A percentile compares a stretch with the other conserved stretches of the same genome.
Evolutionary conservation across 2,888 invertebrate genomes (phyloP).

Genomic region (Mesoligia furuncula): DNA sequence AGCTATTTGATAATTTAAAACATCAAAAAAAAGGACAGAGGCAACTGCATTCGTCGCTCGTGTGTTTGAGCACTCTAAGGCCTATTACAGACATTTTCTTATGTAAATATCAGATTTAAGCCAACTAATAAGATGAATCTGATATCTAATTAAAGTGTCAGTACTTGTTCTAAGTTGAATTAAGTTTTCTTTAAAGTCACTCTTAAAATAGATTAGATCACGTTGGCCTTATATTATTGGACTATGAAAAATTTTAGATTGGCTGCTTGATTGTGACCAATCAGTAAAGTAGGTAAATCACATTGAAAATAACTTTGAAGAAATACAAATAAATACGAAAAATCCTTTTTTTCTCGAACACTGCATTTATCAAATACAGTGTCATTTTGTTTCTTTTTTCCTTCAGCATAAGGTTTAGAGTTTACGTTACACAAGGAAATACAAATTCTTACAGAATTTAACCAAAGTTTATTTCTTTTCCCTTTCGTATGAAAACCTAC

Average conservation of each 20-base stretch:
- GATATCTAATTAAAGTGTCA: too few relatives aligned
- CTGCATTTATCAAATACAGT: not conserved
- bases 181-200: too few relatives aligned
- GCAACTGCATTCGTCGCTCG: too few relatives aligned
- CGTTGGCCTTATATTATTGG: conserved; percentile 35
- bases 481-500: not conserved
- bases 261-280: conserved; percentile 15
- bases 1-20: too few relatives aligned
- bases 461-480: not conserved
- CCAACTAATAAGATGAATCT: too few relatives aligned
- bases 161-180: too few relatives aligned
- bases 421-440: not conserved
- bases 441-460: too few relatives aligned
- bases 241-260: conserved; percentile 57
- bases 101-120: too few relatives aligned
- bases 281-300: not conserved
- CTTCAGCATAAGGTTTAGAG: not conserved
- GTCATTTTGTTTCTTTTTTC: not conserved
- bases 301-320: not conserved
- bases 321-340: not conserved
- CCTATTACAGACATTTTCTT: too few relatives aligned
- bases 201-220: too few relatives aligned
- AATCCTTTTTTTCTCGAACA: not conserved
- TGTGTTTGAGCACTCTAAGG: too few relatives aligned
- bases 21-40: too few relatives aligned